These are phyloP conservation scores for Hirtodrosophila confusa DNA, from an alignment of 2,888 invertebrate genomes.

Conservation along the genomic window DNA sequence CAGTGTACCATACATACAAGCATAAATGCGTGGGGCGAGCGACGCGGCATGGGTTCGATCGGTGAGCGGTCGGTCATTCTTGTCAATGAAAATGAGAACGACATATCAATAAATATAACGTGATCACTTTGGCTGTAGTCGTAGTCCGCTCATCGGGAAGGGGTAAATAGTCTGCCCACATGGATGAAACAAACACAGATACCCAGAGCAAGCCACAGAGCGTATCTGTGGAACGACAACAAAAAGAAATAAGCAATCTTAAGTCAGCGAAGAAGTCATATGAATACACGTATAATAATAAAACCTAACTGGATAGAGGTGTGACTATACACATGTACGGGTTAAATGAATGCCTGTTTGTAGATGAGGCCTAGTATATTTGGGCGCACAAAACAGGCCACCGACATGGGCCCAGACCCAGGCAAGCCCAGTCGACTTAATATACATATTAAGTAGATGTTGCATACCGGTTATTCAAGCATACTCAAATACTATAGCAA, in stretches of 20 bases:
- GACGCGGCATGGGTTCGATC: conserved; percentile 2
- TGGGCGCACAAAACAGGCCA: conserved; percentile 24
- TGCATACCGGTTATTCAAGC: conserved; percentile 39
- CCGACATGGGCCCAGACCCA: conserved; percentile 1
- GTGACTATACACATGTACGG: conserved; percentile 29
- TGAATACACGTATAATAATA: conserved; percentile 32
- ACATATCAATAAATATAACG: conserved; percentile 51
- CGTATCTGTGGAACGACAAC: conserved; percentile 14
- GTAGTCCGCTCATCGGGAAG: conserved; percentile 9
- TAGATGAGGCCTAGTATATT: conserved; percentile 6
- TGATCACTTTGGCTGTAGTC: conserved; percentile 42
- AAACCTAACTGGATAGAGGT: conserved; percentile 45
- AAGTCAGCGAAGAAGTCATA: conserved; percentile 28
- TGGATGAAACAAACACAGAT: conserved; percentile 13
- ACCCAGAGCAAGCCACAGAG: background rate
- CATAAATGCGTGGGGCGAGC: conserved; percentile 15
- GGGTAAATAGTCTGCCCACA: conserved; percentile 21
- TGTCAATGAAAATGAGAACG: conserved; percentile 55
- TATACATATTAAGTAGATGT: background rate
- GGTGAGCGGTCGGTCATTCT: conserved; percentile 30
- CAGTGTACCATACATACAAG: background rate
- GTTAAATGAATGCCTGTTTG: conserved; percentile 8
- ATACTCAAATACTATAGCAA: conserved; percentile 13
- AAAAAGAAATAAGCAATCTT: conserved; percentile 30
- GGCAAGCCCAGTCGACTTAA: conserved; percentile 9